Evolutionary conservation across 2,888 invertebrate genomes (phyloP), one percentile per base, ranked within the genome.

Genomic region (Cataglyphis livida): DNA sequence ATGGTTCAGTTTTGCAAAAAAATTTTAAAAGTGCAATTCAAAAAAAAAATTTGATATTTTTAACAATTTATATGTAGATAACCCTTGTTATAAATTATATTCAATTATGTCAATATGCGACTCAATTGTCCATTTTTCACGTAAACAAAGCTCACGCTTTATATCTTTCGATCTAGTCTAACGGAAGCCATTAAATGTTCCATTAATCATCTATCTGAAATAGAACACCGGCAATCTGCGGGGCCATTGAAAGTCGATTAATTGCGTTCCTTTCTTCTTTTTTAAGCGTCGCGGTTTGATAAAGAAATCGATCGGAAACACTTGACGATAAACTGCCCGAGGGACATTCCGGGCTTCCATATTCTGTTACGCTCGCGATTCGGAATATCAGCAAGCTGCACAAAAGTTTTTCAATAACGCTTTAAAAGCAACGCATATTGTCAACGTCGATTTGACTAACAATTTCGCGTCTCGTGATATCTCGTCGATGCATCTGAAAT

Each of bases 281-380:
- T 71, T 61, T 71, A 44, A 78, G 12, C 71, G 35, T 59, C 48
- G 44, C 44, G 59, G 35, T 35, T 70, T 79, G 78, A 79, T 79
- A 79, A 79, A 79, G 78, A 79, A 79, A 79, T 79, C 71, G 78
- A 79, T 79, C 78, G 71, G 59, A 79, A 79, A 79, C 71, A 79
- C 71, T 79, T 71, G 71, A 71, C 71, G 78, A 71, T 79, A 79
- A 79, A 79, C 78, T 57, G 59, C 28, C 35, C 59, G 32, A 15
- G 70, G 70, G 71, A 57, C 54, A 66, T 54, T 38, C n/a, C 59
- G 32, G 15, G 18, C 5, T 2, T 21, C 70, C 78, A 70, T 70
- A 78, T 70, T 61, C 66, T 44, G 41, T 44, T 44, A 32, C 25
- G 76, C 15, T 18, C 38, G 12, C 66, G 21, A 76, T 38, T 79